Evolutionary conservation across 2,797 vertebrate genomes (phyloP).

Genomic region (Ficedula albicollis): DNA sequence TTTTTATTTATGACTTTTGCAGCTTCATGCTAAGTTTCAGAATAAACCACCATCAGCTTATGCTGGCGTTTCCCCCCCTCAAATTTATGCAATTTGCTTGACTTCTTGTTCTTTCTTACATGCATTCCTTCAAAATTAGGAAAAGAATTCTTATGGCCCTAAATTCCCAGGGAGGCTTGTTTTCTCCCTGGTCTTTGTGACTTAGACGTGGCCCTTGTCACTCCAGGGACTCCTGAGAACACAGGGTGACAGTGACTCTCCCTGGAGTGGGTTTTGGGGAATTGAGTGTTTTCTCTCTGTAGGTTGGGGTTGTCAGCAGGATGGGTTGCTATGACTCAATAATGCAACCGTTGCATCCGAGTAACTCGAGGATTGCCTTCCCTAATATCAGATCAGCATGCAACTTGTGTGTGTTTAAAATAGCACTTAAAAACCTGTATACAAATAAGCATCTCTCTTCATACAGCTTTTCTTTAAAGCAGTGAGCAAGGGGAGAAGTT

Average conservation of each 20-base stretch:
- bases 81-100: background rate
- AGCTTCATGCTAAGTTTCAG: background rate
- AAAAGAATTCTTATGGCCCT: background rate
- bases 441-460: background rate
- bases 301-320: background rate
- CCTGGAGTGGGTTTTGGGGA: background rate
- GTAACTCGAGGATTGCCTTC: background rate
- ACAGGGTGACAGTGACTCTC: background rate
- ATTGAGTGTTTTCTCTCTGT: background rate
- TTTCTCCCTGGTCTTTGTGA: background rate
- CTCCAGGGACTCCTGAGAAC: background rate
- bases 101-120: background rate
- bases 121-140: background rate
- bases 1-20: background rate
- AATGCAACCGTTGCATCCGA: fast-evolving
- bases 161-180: background rate
- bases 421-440: background rate
- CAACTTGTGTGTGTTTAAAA: background rate
- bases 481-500: background rate
- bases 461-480: background rate
- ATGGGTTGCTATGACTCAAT: background rate
- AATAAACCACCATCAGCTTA: background rate
- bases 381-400: background rate
- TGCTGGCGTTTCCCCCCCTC: fast-evolving
- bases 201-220: background rate